These are phyloP conservation scores for Holothuria glaberrima DNA, from an alignment of 35 echinoderm and acorn worm genomes.

Conservation along the genomic window DNA sequence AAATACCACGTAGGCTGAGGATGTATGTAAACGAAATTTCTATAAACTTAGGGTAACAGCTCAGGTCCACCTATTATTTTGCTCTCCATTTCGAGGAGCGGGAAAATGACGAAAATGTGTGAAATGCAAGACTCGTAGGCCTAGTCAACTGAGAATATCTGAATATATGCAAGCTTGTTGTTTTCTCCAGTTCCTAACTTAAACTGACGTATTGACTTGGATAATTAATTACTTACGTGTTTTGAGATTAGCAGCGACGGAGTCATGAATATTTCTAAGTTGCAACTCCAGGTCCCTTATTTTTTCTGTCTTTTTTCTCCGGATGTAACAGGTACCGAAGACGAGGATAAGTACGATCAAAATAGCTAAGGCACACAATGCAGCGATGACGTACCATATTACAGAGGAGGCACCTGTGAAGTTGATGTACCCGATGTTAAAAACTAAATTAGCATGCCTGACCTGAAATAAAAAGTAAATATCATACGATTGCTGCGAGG, in stretches of 20 bases:
- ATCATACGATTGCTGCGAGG: neutral
- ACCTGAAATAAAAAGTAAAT: neutral
- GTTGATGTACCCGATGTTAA: neutral
- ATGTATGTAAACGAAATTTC: no score
- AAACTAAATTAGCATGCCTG: constrained; percentile 25
- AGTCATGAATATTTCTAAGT: constrained; percentile 31
- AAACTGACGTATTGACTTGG: no score
- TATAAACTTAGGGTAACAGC: no score
- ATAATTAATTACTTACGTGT: constrained; percentile 37
- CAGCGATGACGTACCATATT: neutral
- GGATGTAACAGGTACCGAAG: neutral
- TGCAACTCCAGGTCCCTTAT: constrained; percentile 43
- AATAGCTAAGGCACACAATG: neutral
- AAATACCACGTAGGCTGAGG: no score
- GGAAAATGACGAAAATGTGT: no score
- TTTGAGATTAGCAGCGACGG: constrained; percentile 36
- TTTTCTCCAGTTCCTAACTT: no score
- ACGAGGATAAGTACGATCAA: neutral
- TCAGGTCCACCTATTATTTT: no score
- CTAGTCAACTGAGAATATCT: no score
- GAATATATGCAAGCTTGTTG: no score
- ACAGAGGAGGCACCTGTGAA: neutral
- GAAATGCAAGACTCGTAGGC: no score
- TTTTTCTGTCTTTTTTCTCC: neutral
- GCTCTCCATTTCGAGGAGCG: no score